A percentile compares a stretch with the other conserved stretches of the same genome.
Evolutionary conservation across 1,140 invertebrate genomes (phyloP).

Genomic region (Platyura marginata): DNA sequence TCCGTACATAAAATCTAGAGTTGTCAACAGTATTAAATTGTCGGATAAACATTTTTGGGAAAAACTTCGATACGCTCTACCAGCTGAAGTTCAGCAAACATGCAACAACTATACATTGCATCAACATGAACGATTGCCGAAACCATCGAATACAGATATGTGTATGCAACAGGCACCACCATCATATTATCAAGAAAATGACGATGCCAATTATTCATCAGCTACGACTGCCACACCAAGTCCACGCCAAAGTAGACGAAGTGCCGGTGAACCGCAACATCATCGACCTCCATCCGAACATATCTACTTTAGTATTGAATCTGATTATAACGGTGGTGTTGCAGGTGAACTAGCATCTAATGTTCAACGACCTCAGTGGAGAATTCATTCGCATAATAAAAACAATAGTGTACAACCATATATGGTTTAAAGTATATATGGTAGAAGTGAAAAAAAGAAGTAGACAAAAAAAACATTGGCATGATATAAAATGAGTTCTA

Average conservation of each 20-base stretch:
- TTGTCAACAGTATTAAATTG: conserved; percentile 61
- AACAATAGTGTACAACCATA: not conserved
- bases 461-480: not conserved
- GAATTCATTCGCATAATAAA: not conserved
- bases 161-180: conserved; percentile 21
- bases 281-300: conserved; percentile 60
- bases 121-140: conserved; percentile 25
- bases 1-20: conserved; percentile 70
- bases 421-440: not conserved
- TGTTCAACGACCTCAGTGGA: not conserved
- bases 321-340: conserved; percentile 37
- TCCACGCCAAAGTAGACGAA: conserved; percentile 31
- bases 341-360: not conserved
- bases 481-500: not conserved
- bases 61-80: conserved; percentile 73
- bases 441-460: no score
- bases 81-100: conserved; percentile 32
- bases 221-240: conserved; percentile 41
- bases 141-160: conserved; percentile 23
- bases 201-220: conserved; percentile 39
- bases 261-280: conserved; percentile 10
- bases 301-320: conserved; percentile 74
- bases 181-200: conserved; percentile 27
- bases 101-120: conserved; percentile 28
- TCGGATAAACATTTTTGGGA: conserved; percentile 85